A percentile compares a stretch with the other conserved stretches of the same genome.
These are phyloP conservation scores for Frieseomelitta varia DNA, from an alignment of 1,140 invertebrate genomes.

Conservation along the genomic window DNA sequence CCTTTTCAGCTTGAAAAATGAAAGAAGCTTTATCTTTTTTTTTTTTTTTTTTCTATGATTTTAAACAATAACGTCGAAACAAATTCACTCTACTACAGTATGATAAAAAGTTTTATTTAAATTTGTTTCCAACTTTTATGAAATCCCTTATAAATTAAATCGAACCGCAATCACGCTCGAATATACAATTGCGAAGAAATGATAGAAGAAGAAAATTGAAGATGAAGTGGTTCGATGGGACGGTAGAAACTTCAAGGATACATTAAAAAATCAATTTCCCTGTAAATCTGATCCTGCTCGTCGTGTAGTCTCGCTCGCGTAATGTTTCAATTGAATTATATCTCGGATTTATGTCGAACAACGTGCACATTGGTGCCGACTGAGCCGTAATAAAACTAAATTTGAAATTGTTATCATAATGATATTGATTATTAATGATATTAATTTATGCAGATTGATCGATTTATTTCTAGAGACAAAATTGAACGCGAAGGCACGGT, in stretches of 20 bases:
- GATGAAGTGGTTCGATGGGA: neutral
- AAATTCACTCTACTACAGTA: neutral
- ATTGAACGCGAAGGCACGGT: conserved; percentile 50
- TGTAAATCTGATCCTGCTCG: neutral
- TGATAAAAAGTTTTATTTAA: neutral
- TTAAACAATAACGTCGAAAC: neutral
- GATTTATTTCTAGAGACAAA: conserved; percentile 58
- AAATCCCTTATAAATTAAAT: neutral
- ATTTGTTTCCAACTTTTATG: neutral
- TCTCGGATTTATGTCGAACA: neutral
- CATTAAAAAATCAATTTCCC: neutral
- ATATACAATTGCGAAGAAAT: neutral
- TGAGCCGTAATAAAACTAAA: neutral
- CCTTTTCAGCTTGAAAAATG: neutral
- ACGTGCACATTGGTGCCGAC: neutral
- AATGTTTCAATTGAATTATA: neutral
- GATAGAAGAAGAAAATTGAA: neutral
- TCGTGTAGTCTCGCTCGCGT: neutral
- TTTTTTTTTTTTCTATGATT: neutral
- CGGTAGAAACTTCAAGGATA: neutral
- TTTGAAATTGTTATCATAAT: neutral
- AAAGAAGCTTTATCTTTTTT: neutral
- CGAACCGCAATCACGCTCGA: too few species aligned
- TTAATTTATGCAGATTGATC: neutral
- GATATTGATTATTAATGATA: too few species aligned